These are phyloP conservation scores for Falcaria lacertinaria DNA, from an alignment of 2,888 invertebrate species.

Conservation along the genomic window DNA sequence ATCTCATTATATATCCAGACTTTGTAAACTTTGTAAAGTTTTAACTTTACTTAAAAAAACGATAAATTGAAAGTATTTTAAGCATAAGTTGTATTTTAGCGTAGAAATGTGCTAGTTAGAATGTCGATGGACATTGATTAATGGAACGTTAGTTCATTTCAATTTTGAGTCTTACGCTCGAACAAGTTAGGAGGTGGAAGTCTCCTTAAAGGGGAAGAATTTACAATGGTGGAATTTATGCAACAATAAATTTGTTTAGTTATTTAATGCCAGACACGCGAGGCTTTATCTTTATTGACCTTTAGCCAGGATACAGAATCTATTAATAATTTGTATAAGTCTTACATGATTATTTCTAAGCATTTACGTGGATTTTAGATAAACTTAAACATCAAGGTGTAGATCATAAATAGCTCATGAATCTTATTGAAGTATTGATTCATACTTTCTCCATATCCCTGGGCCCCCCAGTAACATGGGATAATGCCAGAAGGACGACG, in stretches of 20 bases:
- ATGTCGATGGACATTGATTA: not conserved
- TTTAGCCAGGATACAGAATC: constrained; percentile 10
- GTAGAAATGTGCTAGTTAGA: not conserved
- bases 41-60: too few relatives aligned
- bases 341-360: not conserved
- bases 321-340: constrained; percentile 4
- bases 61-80: too few relatives aligned
- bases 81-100: too few relatives aligned
- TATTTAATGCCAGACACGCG: constrained; percentile 4
- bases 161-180: not conserved
- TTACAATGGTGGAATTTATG: constrained; percentile 11
- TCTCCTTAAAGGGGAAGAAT: constrained; percentile 3
- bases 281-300: constrained; percentile 7
- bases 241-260: constrained; percentile 11
- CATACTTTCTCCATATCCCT: too few relatives aligned
- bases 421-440: too few relatives aligned
- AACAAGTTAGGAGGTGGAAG: constrained; percentile 2
- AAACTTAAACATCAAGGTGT: not conserved
- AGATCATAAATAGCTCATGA: too few relatives aligned
- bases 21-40: too few relatives aligned
- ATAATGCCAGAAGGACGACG: too few relatives aligned
- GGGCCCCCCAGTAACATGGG: too few relatives aligned
- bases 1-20: too few relatives aligned
- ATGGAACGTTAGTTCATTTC: not conserved
- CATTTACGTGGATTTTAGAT: not conserved